Conservation (phyloP, 2,113 vertebrate species). For the Microcebus griseorufus region DNA sequence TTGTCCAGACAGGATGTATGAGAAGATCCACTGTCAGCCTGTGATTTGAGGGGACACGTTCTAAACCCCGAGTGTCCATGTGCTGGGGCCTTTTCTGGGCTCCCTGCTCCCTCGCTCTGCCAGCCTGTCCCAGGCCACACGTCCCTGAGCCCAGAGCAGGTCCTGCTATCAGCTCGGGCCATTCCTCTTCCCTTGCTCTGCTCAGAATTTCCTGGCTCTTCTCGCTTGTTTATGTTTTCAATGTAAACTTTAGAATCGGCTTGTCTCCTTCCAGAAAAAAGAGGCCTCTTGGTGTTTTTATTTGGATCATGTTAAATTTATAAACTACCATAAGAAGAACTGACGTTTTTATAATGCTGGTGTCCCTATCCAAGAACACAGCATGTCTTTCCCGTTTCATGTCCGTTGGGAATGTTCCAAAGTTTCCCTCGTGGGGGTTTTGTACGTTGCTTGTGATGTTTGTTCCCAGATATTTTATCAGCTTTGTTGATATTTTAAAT, state of each 20-base stretch:
- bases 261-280: not conserved
- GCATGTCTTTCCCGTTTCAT: not conserved
- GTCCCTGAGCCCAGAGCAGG: not conserved
- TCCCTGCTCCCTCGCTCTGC: not conserved
- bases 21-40: not conserved
- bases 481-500: not conserved
- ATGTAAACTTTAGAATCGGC: not conserved
- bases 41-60: not conserved
- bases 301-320: not conserved
- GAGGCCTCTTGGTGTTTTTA: not conserved
- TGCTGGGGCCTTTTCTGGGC: not conserved
- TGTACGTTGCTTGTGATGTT: not conserved
- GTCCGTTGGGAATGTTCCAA: not conserved
- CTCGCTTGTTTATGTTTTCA: slow-evolving; percentile 26
- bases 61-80: accelerated
- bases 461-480: not conserved
- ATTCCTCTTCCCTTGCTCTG: not conserved
- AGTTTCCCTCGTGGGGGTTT: not conserved
- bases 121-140: not conserved
- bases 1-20: not conserved
- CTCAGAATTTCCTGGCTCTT: not conserved
- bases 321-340: not conserved
- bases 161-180: not conserved
- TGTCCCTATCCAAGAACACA: not conserved
- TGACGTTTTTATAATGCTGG: not conserved